These are phyloP conservation scores for Brassicogethes aeneus DNA, from an alignment of 2,888 invertebrate genomes.

Conservation along the genomic window DNA sequence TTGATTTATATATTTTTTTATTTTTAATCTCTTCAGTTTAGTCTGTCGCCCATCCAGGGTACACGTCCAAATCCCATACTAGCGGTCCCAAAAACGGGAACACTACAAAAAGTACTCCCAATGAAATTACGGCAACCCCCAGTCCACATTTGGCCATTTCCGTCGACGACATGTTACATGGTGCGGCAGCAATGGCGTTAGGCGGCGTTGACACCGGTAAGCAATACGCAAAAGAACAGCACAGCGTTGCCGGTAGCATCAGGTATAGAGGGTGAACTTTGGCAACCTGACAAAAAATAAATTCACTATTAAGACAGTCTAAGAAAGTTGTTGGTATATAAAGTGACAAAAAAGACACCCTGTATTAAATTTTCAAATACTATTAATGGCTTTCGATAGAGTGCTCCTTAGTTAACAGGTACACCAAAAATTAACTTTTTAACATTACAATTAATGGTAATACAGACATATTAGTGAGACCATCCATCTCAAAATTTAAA, in stretches of 20 bases:
- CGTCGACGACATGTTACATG: constrained; percentile 67
- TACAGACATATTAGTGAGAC: no score
- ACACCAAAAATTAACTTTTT: no score
- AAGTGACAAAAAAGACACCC: no score
- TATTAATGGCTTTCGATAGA: no score
- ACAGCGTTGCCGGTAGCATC: constrained; percentile 81
- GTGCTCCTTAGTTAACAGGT: no score
- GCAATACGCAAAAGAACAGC: constrained; percentile 89
- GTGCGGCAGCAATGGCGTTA: constrained; percentile 85
- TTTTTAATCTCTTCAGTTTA: no score
- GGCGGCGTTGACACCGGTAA: constrained; percentile 93
- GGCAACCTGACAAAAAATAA: constrained; percentile 25
- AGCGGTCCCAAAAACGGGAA: constrained; percentile 68
- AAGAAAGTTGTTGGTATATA: no score
- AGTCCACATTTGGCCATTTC: constrained; percentile 66
- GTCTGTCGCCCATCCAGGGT: constrained; percentile 55
- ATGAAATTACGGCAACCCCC: constrained; percentile 65
- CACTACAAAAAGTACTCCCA: constrained; percentile 58
- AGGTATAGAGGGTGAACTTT: constrained; percentile 77
- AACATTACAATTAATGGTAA: no score
- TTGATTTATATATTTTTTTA: neutral
- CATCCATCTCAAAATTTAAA: no score
- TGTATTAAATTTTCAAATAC: no score
- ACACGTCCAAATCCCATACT: constrained; percentile 54
- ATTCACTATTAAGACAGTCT: constrained; percentile 3